These are phyloP conservation scores for Macrotrachela quadricornifera DNA, from an alignment of 1,140 invertebrate species.

Conservation along the genomic window DNA sequence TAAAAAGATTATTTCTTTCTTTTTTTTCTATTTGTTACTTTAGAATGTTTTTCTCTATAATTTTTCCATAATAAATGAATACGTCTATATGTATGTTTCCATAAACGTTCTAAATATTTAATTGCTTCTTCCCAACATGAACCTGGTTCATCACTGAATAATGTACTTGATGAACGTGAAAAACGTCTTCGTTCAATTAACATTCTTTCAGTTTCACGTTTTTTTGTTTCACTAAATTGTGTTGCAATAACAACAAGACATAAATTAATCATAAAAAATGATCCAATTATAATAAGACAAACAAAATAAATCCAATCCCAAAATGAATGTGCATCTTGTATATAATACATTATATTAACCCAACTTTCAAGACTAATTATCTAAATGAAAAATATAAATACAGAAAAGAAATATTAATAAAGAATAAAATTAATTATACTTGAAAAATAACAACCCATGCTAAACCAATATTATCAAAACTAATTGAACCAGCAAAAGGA, in stretches of 20 bases:
- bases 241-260: conserved; percentile 99
- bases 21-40: too few relatives aligned
- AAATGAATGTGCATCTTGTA: conserved; percentile 97
- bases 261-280: conserved; percentile 99
- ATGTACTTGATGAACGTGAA: conserved; percentile 75
- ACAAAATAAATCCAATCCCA: conserved; percentile 99
- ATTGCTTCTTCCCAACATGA: conserved; percentile 52
- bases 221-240: conserved; percentile 98
- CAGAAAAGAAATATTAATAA: too few relatives aligned
- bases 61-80: conserved; percentile 36
- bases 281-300: conserved; percentile 95
- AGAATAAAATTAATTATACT: conserved; percentile 45
- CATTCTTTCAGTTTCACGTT: conserved; percentile 97
- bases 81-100: too few relatives aligned
- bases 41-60: conserved; percentile 35
- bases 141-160: conserved; percentile 34
- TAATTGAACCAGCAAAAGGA: conserved; percentile 95
- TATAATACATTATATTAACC: conserved; percentile 99
- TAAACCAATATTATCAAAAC: conserved; percentile 95
- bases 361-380: conserved; percentile 53
- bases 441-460: conserved; percentile 99
- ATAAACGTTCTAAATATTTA: conserved; percentile 78
- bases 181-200: conserved; percentile 63
- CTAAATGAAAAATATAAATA: conserved; percentile 22
- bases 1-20: too few relatives aligned